Base-by-base conservation (phyloP, 2,797 vertebrate genomes). In the Girardinus metallicus region DNA sequence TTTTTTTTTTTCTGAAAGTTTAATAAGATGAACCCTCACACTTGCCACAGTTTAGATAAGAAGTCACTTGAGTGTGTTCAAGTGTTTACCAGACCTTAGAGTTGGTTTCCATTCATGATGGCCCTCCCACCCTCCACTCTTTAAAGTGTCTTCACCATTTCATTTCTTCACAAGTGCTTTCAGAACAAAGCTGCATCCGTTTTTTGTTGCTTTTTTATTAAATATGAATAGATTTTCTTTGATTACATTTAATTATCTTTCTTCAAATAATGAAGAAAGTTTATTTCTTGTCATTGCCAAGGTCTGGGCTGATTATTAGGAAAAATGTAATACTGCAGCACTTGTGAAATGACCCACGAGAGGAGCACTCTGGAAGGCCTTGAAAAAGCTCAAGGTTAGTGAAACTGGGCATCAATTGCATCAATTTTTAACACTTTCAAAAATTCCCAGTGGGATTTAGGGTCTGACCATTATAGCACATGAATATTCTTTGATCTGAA, bases 11-110 rank as follows among this genome's bases (percentile, higher is more conserved):
- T 94, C 89, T 92, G 91, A 94, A 94, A 92, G 92, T 91, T 91
- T 94, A 93, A 95, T 93, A 93, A 94, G 92, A 94, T 94, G 91
- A 94, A 91, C 90, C 89, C 88, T 88, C 89, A 89, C 91, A 85
- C 93, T 92, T 81, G 83, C 90, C 89, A 88, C 89, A 92, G 90
- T 89, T 89, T 83, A 86, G 91, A 93, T 94, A 91, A 94, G 94
- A 81, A 93, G 86, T 91, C 87, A 77, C 92, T 92, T 86, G 92
- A 94, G 93, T 91, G 90, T 90, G 85, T 85, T 94, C 80, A 92
- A 94, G 93, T 94, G 93, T 94, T 94, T 94, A 94, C 92, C 84
- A 87, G 87, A 89, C 83, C 86, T 87, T 87, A 86, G 80, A 41
- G 80, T 85, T 80, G 83, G 83, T 85, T 88, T 85, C 73, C 82